These are phyloP conservation scores for Tromatobia lineatoria DNA, from an alignment of 2,888 invertebrate genomes.

Conservation along the genomic window DNA sequence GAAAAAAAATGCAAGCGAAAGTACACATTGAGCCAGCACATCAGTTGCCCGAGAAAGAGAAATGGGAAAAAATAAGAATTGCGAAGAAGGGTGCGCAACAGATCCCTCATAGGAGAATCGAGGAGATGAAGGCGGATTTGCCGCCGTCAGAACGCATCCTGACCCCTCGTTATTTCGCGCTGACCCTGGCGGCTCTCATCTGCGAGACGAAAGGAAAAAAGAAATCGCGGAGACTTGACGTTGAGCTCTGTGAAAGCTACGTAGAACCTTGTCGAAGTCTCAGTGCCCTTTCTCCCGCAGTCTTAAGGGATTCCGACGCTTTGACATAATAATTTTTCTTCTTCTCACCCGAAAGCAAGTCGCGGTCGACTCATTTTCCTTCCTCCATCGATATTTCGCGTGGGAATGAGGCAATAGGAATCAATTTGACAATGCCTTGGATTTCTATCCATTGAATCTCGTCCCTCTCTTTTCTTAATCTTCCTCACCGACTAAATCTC, in stretches of 20 bases:
- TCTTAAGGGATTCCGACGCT: conserved; percentile 77
- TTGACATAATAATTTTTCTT: conserved; percentile 81
- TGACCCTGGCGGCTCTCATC: conserved; percentile 71
- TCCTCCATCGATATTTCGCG: conserved; percentile 63
- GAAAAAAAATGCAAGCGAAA: conserved; percentile 44
- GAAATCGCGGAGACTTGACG: conserved; percentile 44
- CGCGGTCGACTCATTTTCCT: conserved; percentile 78
- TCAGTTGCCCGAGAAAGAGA: conserved; percentile 72
- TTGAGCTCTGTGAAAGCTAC: conserved; percentile 70
- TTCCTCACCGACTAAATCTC: conserved; percentile 59
- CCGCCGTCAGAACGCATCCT: conserved; percentile 72
- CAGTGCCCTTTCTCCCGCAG: conserved; percentile 59
- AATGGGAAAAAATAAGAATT: conserved; percentile 43
- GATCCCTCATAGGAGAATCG: conserved; percentile 66
- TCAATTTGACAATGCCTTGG: conserved; percentile 80
- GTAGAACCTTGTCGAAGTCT: conserved; percentile 65
- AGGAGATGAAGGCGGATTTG: conserved; percentile 66
- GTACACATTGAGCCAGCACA: conserved; percentile 66
- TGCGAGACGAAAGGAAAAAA: conserved; percentile 17
- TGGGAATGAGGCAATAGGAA: conserved; percentile 34
- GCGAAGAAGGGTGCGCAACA: conserved; percentile 23
- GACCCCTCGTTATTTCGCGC: conserved; percentile 76
- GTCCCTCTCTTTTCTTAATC: conserved; percentile 63
- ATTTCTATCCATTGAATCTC: conserved; percentile 83
- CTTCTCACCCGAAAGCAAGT: conserved; percentile 62